Conservation (phyloP, 2,888 invertebrate species). For the Hyles lineata region DNA sequence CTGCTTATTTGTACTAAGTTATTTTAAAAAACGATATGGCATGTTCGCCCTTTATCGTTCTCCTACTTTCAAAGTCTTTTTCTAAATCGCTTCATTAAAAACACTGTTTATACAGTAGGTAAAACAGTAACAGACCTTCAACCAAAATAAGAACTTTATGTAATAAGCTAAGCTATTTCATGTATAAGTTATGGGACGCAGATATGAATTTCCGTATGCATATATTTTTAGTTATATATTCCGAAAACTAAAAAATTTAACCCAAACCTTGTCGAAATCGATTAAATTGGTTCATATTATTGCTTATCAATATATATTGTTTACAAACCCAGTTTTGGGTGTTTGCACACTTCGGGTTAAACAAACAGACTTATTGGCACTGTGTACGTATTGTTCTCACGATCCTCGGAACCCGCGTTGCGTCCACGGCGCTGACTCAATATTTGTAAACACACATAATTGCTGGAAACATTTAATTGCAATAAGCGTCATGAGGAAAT, state of each 20-base stretch:
- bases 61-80: too few species aligned
- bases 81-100: too few species aligned
- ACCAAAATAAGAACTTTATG: too few species aligned
- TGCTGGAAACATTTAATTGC: conserved; percentile 22
- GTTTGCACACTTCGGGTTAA: not conserved
- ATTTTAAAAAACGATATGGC: not conserved
- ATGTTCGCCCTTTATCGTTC: not conserved
- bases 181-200: too few species aligned
- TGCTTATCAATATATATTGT: conserved; percentile 1
- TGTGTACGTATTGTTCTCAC: conserved; percentile 10
- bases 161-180: too few species aligned
- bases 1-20: not conserved
- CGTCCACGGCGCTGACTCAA: conserved; percentile 7
- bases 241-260: too few species aligned
- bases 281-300: too few species aligned
- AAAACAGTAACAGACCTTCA: too few species aligned
- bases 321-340: conserved; percentile 5
- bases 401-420: not conserved
- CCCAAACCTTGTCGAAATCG: too few species aligned
- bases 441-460: conserved; percentile 28
- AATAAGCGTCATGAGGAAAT: not conserved
- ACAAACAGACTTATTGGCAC: not conserved
- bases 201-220: too few species aligned
- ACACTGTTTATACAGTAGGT: too few species aligned
- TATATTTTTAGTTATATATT: too few species aligned